Percentiles rank a stretch among this genome's conserved stretches.
These are phyloP conservation scores for Fopius arisanus DNA, from an alignment of 1,140 invertebrate genomes.

Conservation along the genomic window DNA sequence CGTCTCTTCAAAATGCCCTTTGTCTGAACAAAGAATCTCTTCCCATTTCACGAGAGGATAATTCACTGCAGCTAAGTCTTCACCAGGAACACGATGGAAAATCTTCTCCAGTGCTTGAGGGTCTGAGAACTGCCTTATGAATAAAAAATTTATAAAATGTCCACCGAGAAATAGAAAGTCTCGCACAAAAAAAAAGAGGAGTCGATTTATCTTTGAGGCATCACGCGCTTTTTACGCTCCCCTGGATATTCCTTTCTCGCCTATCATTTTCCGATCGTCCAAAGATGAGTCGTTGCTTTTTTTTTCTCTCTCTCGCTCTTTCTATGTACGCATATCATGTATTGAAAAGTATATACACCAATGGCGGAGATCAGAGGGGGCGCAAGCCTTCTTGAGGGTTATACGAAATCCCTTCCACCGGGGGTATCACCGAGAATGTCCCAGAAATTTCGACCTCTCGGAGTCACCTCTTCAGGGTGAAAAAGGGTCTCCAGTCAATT, in stretches of 20 bases:
- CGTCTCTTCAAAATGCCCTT: too few species aligned
- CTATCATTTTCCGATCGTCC: conserved; percentile 51
- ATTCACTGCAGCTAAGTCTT: too few species aligned
- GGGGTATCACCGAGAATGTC: conserved; percentile 30
- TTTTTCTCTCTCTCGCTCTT: too few species aligned
- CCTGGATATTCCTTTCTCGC: conserved; percentile 14
- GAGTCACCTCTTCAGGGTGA: conserved; percentile 34
- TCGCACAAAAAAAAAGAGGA: not conserved
- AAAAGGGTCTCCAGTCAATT: conserved; percentile 55
- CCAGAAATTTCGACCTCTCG: conserved; percentile 22
- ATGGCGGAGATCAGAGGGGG: not conserved
- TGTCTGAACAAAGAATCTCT: too few species aligned
- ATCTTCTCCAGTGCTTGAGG: too few species aligned
- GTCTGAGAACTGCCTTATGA: not conserved
- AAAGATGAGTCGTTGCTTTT: conserved; percentile 49
- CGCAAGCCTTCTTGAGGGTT: not conserved
- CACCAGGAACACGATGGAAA: too few species aligned
- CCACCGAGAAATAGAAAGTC: conserved; percentile 2
- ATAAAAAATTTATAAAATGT: not conserved
- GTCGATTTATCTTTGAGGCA: conserved; percentile 26
- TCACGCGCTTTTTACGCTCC: conserved; percentile 23
- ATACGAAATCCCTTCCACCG: not conserved
- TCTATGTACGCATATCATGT: conserved; percentile 20
- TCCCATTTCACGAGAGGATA: too few species aligned
- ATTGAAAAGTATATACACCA: not conserved